Evolutionary conservation across 2,888 invertebrate species (phyloP).

Genomic region (Cyclophora albipunctata): DNA sequence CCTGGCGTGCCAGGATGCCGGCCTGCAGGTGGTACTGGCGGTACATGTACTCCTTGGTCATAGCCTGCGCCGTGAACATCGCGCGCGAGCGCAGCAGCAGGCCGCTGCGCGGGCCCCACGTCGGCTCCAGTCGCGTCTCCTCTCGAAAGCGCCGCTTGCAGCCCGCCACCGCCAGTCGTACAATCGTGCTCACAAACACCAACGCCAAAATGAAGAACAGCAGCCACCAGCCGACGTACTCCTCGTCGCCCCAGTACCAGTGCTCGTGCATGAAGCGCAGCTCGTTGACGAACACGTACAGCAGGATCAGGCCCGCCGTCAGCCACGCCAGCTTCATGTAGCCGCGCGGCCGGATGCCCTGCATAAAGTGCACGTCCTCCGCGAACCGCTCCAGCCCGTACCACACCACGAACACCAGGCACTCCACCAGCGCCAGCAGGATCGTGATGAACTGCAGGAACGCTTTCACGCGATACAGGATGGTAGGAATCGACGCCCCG

Average conservation of each 20-base stretch:
- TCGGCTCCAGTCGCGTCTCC: constrained; percentile 29
- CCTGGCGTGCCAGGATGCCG: constrained; percentile 49
- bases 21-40: constrained; percentile 64
- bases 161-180: constrained; percentile 24
- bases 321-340: constrained; percentile 47
- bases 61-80: constrained; percentile 67
- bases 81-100: constrained; percentile 54
- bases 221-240: constrained; percentile 19
- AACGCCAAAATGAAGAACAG: constrained; percentile 13
- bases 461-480: constrained; percentile 22
- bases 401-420: constrained; percentile 46
- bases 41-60: constrained; percentile 71
- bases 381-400: constrained; percentile 55
- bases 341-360: constrained; percentile 47
- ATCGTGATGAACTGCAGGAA: constrained; percentile 24
- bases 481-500: constrained; percentile 15
- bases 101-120: constrained; percentile 54
- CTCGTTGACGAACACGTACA: constrained; percentile 34
- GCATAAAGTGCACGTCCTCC: constrained; percentile 68
- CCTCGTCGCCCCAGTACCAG: not conserved
- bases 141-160: not conserved
- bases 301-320: constrained; percentile 25
- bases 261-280: constrained; percentile 5
- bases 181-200: constrained; percentile 15
- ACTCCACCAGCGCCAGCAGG: constrained; percentile 38